These are phyloP conservation scores for Lithophane leautieri DNA, from an alignment of 2,888 invertebrate genomes.

Conservation along the genomic window DNA sequence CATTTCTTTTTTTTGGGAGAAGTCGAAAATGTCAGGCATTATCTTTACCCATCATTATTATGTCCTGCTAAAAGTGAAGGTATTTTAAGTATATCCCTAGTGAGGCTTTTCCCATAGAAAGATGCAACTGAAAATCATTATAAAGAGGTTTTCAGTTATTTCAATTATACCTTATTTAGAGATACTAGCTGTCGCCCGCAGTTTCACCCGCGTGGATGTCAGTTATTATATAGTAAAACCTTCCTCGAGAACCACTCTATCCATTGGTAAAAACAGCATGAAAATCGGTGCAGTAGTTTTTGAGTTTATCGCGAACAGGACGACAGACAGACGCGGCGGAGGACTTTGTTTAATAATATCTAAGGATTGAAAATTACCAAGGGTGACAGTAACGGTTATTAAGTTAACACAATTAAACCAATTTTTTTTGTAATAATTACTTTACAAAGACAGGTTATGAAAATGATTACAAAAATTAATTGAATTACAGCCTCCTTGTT, in stretches of 20 bases:
- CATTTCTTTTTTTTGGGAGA: constrained; percentile 30
- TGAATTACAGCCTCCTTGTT: too few species aligned
- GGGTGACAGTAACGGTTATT: not conserved
- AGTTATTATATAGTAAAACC: too few species aligned
- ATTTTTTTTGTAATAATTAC: not conserved
- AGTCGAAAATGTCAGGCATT: constrained; percentile 32
- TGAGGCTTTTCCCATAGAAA: not conserved
- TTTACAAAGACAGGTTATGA: not conserved
- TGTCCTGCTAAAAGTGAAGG: not conserved
- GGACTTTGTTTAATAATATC: too few species aligned
- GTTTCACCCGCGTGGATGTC: too few species aligned
- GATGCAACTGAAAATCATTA: too few species aligned
- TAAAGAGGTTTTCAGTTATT: not conserved
- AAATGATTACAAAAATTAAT: too few species aligned
- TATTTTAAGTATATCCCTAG: not conserved
- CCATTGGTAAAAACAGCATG: too few species aligned
- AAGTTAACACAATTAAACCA: not conserved
- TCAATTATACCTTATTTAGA: not conserved
- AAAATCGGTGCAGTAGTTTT: too few species aligned
- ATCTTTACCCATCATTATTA: constrained; percentile 22
- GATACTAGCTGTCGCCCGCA: too few species aligned
- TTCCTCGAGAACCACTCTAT: too few species aligned
- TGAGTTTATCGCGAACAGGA: too few species aligned
- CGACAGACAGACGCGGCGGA: too few species aligned
- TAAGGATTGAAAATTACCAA: not conserved